Evolutionary conservation across 2,797 vertebrate genomes (phyloP).

Genomic region (Eulemur coronatus): DNA sequence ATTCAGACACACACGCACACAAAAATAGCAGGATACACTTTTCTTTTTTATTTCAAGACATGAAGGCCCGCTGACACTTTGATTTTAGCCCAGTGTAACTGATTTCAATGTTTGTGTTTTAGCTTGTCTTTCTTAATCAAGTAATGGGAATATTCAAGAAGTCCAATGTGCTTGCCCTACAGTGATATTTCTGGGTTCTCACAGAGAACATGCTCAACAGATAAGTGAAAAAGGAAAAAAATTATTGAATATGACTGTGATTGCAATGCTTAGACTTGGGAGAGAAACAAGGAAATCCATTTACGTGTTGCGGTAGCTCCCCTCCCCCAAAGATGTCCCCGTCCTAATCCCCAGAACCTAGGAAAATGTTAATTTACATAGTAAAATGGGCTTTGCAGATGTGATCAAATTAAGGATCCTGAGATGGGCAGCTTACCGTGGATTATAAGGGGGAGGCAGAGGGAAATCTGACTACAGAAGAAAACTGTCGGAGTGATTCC

Average conservation of each 20-base stretch:
- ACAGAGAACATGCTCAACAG: not conserved
- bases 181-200: not conserved
- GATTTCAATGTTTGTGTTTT: not conserved
- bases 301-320: not conserved
- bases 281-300: not conserved
- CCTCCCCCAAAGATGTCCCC: not conserved
- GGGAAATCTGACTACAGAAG: not conserved
- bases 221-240: not conserved
- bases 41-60: not conserved
- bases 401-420: not conserved
- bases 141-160: not conserved
- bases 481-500: not conserved
- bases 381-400: not conserved
- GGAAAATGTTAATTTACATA: fast-evolving
- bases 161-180: not conserved
- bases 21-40: not conserved
- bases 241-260: not conserved
- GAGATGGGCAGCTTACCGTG: not conserved
- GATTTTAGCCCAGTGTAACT: too few relatives aligned
- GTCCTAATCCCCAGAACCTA: not conserved
- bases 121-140: not conserved
- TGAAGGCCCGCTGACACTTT: too few relatives aligned
- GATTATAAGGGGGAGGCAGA: not conserved
- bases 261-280: fast-evolving
- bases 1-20: not conserved